These are phyloP conservation scores for Malurus elegans DNA, from an alignment of 2,113 vertebrate species.

Conservation along the genomic window DNA sequence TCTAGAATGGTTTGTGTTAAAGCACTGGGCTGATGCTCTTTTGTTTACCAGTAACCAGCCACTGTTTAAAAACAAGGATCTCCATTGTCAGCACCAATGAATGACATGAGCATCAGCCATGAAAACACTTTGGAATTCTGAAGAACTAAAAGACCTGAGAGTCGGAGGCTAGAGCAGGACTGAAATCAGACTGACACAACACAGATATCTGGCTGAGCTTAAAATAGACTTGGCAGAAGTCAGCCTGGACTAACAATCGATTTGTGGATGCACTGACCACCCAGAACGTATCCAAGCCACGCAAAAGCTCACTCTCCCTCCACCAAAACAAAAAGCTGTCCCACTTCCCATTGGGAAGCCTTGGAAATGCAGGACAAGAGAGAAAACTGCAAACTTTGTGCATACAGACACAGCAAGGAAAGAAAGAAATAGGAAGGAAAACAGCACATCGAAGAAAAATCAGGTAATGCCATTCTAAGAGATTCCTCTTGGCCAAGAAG, in stretches of 20 bases:
- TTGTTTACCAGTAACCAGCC: slow-evolving; percentile 13
- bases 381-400: background rate
- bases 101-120: background rate
- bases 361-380: background rate
- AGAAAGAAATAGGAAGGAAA: background rate
- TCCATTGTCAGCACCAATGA: slow-evolving; percentile 1
- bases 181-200: background rate
- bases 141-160: background rate
- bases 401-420: background rate
- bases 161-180: background rate
- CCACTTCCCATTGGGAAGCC: background rate
- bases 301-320: background rate
- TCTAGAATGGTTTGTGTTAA: background rate
- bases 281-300: background rate
- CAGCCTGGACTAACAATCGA: background rate
- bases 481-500: background rate
- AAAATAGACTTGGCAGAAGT: slow-evolving; percentile 39
- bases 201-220: background rate
- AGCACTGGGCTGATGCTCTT: background rate
- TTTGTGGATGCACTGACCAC: background rate
- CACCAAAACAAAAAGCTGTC: background rate
- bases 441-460: background rate
- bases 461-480: background rate
- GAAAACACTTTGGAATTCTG: background rate
- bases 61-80: slow-evolving; percentile 29